Evolutionary conservation across 2,797 vertebrate genomes (phyloP).

Genomic region (Capromys pilorides): DNA sequence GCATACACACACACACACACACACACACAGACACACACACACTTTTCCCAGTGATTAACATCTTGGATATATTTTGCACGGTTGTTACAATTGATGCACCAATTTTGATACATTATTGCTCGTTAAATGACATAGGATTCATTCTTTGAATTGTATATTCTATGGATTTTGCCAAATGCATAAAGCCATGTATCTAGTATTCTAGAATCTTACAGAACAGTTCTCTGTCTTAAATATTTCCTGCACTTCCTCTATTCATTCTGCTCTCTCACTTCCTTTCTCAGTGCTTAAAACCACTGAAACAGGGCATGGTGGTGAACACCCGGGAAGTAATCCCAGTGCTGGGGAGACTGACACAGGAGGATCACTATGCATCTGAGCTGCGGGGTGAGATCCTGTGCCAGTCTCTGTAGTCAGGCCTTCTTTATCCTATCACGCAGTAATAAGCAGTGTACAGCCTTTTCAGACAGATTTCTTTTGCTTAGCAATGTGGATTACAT

Average conservation of each 20-base stretch:
- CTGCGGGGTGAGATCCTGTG: neutral
- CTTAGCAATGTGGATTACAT: neutral
- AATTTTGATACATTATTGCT: neutral
- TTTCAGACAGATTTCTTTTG: slow-evolving; percentile 22
- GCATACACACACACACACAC: neutral
- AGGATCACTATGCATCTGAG: too few relatives aligned
- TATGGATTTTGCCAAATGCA: neutral
- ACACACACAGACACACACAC: neutral
- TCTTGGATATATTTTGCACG: neutral
- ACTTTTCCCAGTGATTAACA: neutral
- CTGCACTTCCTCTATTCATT: neutral
- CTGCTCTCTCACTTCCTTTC: neutral
- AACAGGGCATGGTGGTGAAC: too few relatives aligned
- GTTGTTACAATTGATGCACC: neutral
- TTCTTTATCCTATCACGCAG: neutral
- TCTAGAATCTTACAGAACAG: neutral
- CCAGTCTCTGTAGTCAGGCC: neutral
- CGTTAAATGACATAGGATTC: neutral
- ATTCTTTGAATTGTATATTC: neutral
- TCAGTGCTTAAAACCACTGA: neutral
- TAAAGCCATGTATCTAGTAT: neutral
- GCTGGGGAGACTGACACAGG: too few relatives aligned
- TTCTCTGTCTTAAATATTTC: slow-evolving; percentile 1
- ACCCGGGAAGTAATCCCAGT: too few relatives aligned
- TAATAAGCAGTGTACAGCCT: neutral